phyloP scores from a whole-genome alignment of 2,888 invertebrate genomes.

The Eurytoma californica region DNA sequence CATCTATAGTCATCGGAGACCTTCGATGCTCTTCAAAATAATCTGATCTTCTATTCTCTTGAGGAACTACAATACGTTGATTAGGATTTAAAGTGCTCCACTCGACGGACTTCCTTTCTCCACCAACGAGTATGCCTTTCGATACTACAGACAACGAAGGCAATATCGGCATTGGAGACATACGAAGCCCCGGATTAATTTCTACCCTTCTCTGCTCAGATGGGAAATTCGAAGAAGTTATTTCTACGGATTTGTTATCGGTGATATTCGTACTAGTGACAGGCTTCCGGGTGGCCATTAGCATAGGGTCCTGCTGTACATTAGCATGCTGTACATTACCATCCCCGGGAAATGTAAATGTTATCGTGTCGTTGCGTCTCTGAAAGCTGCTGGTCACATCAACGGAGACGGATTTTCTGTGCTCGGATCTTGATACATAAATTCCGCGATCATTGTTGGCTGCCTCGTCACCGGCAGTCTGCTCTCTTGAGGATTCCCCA shows the following conservation, averaged over 20 bases:
- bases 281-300: conserved; percentile 62
- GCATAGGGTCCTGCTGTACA: conserved; percentile 59
- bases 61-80: conserved; percentile 66
- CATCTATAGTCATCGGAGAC: conserved; percentile 71
- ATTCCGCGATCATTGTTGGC: conserved; percentile 56
- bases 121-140: conserved; percentile 54
- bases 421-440: conserved; percentile 69
- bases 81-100: conserved; percentile 70
- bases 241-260: conserved; percentile 66
- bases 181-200: conserved; percentile 61
- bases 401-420: conserved; percentile 69
- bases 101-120: conserved; percentile 69
- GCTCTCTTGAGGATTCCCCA: conserved; percentile 66
- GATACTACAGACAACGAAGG: conserved; percentile 50
- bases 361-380: conserved; percentile 70
- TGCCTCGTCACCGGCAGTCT: conserved; percentile 51
- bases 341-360: conserved; percentile 71
- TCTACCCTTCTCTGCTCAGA: conserved; percentile 68
- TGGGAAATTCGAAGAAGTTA: conserved; percentile 63
- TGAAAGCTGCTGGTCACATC: conserved; percentile 70
- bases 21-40: conserved; percentile 72
- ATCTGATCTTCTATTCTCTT: conserved; percentile 71
- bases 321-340: conserved; percentile 44
- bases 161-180: conserved; percentile 68
- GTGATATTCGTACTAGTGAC: conserved; percentile 56